Evolutionary conservation across 2,113 vertebrate genomes (phyloP), one percentile per base, ranked within the genome.

Genomic region (Numenius arquata): DNA sequence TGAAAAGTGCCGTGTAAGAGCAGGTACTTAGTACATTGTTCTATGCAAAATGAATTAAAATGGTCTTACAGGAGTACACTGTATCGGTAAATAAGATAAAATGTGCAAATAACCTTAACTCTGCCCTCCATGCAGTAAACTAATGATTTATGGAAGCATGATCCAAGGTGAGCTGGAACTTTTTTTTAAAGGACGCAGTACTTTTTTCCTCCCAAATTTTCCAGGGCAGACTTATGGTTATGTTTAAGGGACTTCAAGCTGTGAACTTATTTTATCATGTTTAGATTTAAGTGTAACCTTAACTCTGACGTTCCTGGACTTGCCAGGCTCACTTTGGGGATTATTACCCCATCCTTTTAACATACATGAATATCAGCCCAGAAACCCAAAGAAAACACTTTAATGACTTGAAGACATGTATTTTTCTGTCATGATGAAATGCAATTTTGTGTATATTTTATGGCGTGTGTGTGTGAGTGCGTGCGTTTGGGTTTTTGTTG

Each of bases 301-400:
- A 87, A 74, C 38, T 66, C 63, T 73, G 67, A 30, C 3, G 6
- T 68, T 88, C 59, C 74, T 43, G 52, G 52, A 38, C n/a, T 78
- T 92, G 59, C n/a, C n/a, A 27, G 0, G 7, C 66, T 92, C 23
- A 9, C 67, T 91, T 26, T 32, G 76, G 83, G 70, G 45, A n/a
- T 65, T 61, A 41, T 45, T 79, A 62, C 40, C 30, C 53, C 27
- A 18, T 75, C 41, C 32, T 65, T 75, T 85, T 48, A 67, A 55
- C 26, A 8, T 23, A 63, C 8, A 72, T 18, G 50, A 32, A 0
- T 23, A 77, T 11, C 47, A 66, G 48, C 22, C 19, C 52, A 78
- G 65, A 90, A 96, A 85, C 19, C 56, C 86, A 95, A 85, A 89
- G 79, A 77, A 88, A 94, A 67, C 62, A 68, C 36, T 85, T 56